Evolutionary conservation across 92 coral and sea anemone genomes (phyloP), one percentile per base, ranked within the genome.

Genomic region (Epizoanthus ramosus): DNA sequence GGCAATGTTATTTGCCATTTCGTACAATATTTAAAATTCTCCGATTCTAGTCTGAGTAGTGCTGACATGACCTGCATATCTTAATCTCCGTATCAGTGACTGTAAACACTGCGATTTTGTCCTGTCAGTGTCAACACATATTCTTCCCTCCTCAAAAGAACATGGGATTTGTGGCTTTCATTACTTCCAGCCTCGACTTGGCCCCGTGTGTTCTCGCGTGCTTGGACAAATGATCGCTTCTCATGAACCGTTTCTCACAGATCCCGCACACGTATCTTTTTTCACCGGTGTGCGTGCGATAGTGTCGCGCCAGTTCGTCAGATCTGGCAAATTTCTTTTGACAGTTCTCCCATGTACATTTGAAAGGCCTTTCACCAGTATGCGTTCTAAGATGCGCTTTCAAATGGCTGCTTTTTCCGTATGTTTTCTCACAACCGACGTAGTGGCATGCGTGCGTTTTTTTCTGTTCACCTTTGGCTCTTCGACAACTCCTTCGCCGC

Each of bases 261-360:
- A 88, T 83, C 85, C 83, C 79, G 54, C 98, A 94, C 21, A 90
- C 94, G 64, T 94, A 94, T 18, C 97, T 84, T 84, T 94, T 94
- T 57, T 94, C 98, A 25, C 98, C 97, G 2, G 98, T 94, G 71
- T 94, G 98, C 43, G 98, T 94, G 54, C 98, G 89, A 80, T 92
- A 92, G 54, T 94, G 98, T 0, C 98, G 93, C 13, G 98, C 98
- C 24, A 94, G 94, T 45, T 94, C 97, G 73, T 94, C 98, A 18
- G 97, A 94, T 66, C 98, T 94, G 71, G 98, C 98, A 81, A 94
- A 94, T 85, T 89, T 90, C 84, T 94, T 94, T 81, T 89, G 97
- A 85, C 98, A 94, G 60, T 85, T 89, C 10, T 66, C 83, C 98
- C 98, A 95, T 10, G 92, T 85, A 65, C 98, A 95, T 47, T 81